Evolutionary conservation across 2,113 vertebrate genomes (phyloP).

Genomic region (Alaudala cheleensis): DNA sequence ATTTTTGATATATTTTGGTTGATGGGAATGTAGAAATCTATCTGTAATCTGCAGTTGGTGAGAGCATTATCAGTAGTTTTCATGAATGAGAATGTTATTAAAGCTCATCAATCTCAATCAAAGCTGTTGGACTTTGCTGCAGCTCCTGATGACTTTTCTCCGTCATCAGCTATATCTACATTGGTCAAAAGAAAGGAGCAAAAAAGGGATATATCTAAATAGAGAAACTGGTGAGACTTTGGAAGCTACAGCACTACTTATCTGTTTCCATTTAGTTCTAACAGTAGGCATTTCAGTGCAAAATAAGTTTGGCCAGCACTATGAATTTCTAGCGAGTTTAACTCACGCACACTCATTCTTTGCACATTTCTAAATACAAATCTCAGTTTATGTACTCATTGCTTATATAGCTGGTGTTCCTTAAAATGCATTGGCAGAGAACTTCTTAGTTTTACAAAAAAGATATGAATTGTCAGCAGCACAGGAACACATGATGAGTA

Average conservation of each 20-base stretch:
- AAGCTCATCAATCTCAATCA: slow-evolving; percentile 16
- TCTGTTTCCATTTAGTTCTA: background rate
- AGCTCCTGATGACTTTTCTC: background rate
- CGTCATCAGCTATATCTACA: background rate
- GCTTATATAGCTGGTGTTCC: background rate
- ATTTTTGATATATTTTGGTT: background rate
- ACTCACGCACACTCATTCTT: background rate
- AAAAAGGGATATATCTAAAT: background rate
- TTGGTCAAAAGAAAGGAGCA: background rate
- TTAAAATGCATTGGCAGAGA: background rate
- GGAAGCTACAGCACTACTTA: background rate
- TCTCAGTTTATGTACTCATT: background rate
- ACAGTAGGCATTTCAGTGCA: background rate
- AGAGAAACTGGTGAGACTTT: background rate
- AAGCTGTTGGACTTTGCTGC: background rate
- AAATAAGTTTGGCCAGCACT: background rate
- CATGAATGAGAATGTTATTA: slow-evolving; percentile 9
- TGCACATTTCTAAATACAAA: background rate
- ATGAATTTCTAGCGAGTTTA: background rate
- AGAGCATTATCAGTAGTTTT: slow-evolving; percentile 7
- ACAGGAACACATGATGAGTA: background rate
- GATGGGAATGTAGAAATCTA: background rate
- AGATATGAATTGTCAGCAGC: background rate
- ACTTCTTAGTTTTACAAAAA: background rate
- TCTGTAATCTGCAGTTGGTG: background rate